Evolutionary conservation across 2,113 vertebrate species (phyloP).

Genomic region (Piaya cayana): DNA sequence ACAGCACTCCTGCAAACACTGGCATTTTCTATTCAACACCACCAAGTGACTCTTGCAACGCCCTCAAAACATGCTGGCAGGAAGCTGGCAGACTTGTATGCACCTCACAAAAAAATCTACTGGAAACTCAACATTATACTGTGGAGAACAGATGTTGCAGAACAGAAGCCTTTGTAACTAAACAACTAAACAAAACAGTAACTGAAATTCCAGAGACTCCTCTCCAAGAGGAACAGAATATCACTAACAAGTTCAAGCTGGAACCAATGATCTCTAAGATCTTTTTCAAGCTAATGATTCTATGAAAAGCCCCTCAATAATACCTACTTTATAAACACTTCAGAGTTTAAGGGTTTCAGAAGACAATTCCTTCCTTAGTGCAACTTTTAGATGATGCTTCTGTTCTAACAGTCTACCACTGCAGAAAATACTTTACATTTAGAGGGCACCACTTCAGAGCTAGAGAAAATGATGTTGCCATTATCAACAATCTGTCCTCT

Average conservation of each 20-base stretch:
- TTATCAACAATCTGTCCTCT: background rate
- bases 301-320: background rate
- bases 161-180: background rate
- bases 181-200: background rate
- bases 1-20: background rate
- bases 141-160: fast-evolving
- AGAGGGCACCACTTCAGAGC: fast-evolving
- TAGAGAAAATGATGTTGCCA: fast-evolving
- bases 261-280: no score
- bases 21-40: background rate
- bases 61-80: fast-evolving
- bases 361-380: background rate
- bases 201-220: background rate
- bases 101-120: background rate
- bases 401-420: background rate
- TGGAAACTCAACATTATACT: fast-evolving
- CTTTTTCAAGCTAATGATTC: no score
- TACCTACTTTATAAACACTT: background rate
- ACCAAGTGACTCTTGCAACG: fast-evolving
- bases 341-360: background rate
- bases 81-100: background rate
- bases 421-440: background rate
- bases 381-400: fast-evolving
- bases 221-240: background rate
- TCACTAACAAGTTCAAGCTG: background rate